Evolutionary conservation across 2,797 vertebrate species (phyloP).

Genomic region (Thripadectes ignobilis): DNA sequence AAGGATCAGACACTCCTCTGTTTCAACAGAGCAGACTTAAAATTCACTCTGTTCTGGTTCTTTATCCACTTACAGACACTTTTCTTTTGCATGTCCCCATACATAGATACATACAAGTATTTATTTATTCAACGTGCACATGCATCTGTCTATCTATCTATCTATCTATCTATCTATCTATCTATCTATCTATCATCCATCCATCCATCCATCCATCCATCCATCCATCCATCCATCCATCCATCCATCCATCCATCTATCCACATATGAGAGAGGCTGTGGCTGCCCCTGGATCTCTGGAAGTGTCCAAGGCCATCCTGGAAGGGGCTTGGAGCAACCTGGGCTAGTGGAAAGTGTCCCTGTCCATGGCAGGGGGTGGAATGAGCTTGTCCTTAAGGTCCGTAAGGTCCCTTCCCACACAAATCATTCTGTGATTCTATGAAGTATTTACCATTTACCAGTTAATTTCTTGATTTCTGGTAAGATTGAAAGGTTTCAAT

Average conservation of each 20-base stretch:
- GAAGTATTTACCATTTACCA: not conserved
- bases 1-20: not conserved
- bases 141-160: not conserved
- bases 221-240: not conserved
- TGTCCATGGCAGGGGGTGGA: not conserved
- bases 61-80: too few species aligned
- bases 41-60: not conserved
- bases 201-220: too few species aligned
- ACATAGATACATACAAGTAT: not conserved
- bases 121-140: not conserved
- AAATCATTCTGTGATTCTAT: not conserved
- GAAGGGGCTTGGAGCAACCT: not conserved
- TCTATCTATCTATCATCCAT: not conserved
- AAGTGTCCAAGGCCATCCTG: not conserved
- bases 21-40: not conserved
- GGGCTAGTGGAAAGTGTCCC: not conserved
- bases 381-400: not conserved
- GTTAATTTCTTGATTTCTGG: not conserved
- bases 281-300: not conserved
- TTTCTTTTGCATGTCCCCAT: not conserved
- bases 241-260: not conserved
- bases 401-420: not conserved
- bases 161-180: not conserved
- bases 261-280: not conserved
- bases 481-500: not conserved